phyloP scores from a whole-genome alignment of 1,140 invertebrate genomes.

The Saccostrea cuccullata region DNA sequence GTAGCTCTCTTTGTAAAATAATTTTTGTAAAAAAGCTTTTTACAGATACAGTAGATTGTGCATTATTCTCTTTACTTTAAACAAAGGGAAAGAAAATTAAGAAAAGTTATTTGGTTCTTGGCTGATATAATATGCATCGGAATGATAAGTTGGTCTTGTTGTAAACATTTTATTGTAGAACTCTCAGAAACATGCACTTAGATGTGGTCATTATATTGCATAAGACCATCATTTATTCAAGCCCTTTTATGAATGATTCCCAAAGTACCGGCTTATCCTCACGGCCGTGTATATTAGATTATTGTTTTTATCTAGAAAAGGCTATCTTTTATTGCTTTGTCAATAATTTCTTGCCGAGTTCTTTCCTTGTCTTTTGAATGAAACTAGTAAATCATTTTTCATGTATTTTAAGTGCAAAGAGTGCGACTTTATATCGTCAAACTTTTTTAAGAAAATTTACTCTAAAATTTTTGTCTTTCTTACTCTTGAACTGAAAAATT shows the following conservation, averaged over 20 bases:
- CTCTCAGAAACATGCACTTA: not conserved
- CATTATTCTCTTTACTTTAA: too few relatives aligned
- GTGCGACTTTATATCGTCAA: not conserved
- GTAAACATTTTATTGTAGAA: too few relatives aligned
- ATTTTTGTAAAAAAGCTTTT: too few relatives aligned
- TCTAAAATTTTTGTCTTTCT: too few relatives aligned
- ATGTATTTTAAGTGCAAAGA: not conserved
- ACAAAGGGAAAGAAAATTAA: too few relatives aligned
- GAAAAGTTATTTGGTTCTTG: too few relatives aligned
- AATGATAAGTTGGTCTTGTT: too few relatives aligned
- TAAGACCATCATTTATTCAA: not conserved
- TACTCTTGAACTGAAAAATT: too few relatives aligned
- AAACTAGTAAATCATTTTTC: not conserved
- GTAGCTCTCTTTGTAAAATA: too few relatives aligned
- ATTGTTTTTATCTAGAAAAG: not conserved
- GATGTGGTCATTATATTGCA: not conserved
- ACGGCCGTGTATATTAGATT: not conserved
- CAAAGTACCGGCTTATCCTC: slow-evolving; percentile 6
- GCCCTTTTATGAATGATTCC: slow-evolving; percentile 1
- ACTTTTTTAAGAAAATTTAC: too few relatives aligned
- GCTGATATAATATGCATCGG: too few relatives aligned
- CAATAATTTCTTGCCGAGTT: not conserved
- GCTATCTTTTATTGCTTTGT: not conserved
- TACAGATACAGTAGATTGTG: too few relatives aligned
- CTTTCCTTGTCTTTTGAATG: not conserved